Percentiles rank a stretch among this genome's conserved stretches.
Evolutionary conservation across 2,113 vertebrate genomes (phyloP).

Genomic region (Hypomesus transpacificus): DNA sequence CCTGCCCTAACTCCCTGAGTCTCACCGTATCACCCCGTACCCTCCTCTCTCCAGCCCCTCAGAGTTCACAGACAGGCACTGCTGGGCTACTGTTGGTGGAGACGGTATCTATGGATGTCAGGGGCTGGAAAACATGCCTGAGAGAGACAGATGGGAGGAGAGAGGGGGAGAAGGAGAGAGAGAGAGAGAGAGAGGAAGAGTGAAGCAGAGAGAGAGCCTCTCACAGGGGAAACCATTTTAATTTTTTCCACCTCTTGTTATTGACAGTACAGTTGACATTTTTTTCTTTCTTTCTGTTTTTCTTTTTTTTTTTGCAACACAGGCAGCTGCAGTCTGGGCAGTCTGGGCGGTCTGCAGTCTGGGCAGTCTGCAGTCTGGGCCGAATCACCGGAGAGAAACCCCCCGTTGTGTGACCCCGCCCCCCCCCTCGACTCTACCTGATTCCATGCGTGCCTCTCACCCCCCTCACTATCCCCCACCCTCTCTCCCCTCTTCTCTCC

Average conservation of each 20-base stretch:
- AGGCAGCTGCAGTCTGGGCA: no score
- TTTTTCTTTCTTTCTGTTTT: conserved; percentile 42
- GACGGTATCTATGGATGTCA: conserved; percentile 71
- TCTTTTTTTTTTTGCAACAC: conserved; percentile 51
- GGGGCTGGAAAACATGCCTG: conserved; percentile 66
- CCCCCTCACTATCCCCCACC: no score
- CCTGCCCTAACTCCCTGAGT: no score
- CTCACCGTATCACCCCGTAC: conserved; percentile 58
- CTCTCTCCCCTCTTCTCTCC: no score
- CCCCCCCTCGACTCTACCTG: not conserved
- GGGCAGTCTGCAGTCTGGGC: no score
- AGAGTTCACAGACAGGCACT: conserved; percentile 60
- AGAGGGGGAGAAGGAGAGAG: conserved; percentile 13
- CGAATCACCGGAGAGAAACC: conserved; percentile 69
- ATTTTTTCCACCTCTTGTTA: conserved; percentile 54
- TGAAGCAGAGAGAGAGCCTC: conserved; percentile 38
- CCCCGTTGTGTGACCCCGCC: conserved; percentile 61
- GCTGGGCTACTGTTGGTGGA: conserved; percentile 72
- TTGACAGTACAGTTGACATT: conserved; percentile 55
- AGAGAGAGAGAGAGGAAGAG: not conserved
- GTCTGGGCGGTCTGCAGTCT: no score
- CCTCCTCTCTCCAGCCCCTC: conserved; percentile 36
- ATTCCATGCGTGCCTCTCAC: no score
- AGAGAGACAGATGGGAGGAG: conserved; percentile 59
- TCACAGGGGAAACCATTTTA: conserved; percentile 50